Evolutionary conservation across 2,113 vertebrate genomes (phyloP), one percentile per base, ranked within the genome.

Genomic region (Xiphophorus maculatus): DNA sequence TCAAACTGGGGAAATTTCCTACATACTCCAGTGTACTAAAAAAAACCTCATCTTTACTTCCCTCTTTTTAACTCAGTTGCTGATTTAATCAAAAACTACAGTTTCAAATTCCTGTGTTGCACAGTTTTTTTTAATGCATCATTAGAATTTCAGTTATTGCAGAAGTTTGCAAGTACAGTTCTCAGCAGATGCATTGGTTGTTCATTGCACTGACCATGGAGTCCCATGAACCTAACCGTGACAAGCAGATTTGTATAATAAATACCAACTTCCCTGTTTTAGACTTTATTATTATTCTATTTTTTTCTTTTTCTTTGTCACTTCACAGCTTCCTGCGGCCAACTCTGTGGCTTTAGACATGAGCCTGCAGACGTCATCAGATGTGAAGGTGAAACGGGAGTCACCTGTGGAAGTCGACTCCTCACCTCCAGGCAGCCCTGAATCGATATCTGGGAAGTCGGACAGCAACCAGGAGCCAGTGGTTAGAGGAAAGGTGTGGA

Each of bases 351-450:
- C 96, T 61, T 91, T 98, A 92, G 97, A 98, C 90, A 97, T 98
- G 97, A 97, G 95, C 48, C 90, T 98, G 75, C 96, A 97, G 75
- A 95, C 96, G 1, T 92, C 96, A 7, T 96, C 96, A 1, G 97
- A 98, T 4, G 74, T 97, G 64, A 97, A 94, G 94, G 95, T 99
- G 84, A 98, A 99, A 89, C 94, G 97, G 87, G 97, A 98, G 75
- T 95, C 94, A 63, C 95, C 95, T 0, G 95, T 98, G 40, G 97
- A 98, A 69, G 97, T 98, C 22, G 97, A 98, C 48, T 98, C 97
- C 0, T 96, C 97, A 1, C 95, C 96, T 0, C 95, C 97, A 0
- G 92, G 90, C 64, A 99, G 97, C 79, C 97, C 97, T 22, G 93
- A 89, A 1, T 95, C 96, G 0, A 80, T 93, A 73, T 96, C 96